Percentiles rank a stretch among this genome's conserved stretches.
Conservation (phyloP, 2,888 invertebrate species). For the Craniophora ligustri region DNA sequence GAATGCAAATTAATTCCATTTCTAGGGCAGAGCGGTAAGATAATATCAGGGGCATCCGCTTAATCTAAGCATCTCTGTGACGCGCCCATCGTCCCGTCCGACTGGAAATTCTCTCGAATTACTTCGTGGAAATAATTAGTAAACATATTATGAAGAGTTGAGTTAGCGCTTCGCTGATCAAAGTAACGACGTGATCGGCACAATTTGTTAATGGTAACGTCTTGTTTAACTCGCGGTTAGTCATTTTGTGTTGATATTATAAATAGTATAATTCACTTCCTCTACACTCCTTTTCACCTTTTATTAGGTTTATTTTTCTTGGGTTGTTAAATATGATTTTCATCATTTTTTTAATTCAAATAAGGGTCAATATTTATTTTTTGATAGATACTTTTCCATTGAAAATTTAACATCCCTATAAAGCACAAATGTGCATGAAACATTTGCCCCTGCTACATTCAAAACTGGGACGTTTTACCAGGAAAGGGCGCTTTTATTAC, state of each 20-base stretch:
- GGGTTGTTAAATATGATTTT: too few species aligned
- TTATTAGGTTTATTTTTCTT: constrained; percentile 36
- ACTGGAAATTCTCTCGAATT: constrained; percentile 61
- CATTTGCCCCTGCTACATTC: too few species aligned
- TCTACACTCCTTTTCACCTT: constrained; percentile 7
- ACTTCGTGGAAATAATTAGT: constrained; percentile 69
- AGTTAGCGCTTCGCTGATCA: constrained; percentile 61
- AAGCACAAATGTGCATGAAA: too few species aligned
- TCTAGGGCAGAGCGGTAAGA: constrained; percentile 72
- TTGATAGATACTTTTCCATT: too few species aligned
- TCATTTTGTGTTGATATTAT: constrained; percentile 51
- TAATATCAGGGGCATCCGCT: constrained; percentile 72
- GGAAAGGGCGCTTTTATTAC: too few species aligned
- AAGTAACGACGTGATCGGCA: constrained; percentile 54
- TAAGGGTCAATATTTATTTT: too few species aligned
- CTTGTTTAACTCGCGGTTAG: constrained; percentile 53
- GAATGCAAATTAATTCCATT: constrained; percentile 77
- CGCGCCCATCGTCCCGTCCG: constrained; percentile 60
- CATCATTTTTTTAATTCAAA: too few species aligned
- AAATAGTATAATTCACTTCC: constrained; percentile 34
- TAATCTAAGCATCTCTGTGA: constrained; percentile 70
- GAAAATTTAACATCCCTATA: too few species aligned
- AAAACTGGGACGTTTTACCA: too few species aligned
- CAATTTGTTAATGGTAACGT: constrained; percentile 58
- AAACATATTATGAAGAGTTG: constrained; percentile 60